These are phyloP conservation scores for Plemyria rubiginata DNA, from an alignment of 2,888 invertebrate genomes.

Conservation along the genomic window DNA sequence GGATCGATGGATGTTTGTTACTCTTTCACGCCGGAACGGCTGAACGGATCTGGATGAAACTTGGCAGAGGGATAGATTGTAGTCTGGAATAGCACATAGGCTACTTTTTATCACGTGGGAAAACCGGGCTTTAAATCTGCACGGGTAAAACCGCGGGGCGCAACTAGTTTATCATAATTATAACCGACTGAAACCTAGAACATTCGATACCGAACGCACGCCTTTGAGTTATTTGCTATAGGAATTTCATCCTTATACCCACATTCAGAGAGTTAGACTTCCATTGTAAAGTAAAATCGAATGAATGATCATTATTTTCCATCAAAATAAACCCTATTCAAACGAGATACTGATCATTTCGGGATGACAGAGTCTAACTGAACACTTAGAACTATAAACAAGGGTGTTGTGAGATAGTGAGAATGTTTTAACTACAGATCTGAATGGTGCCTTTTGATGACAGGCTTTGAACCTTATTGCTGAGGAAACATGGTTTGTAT, in stretches of 20 bases:
- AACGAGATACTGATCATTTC: slow-evolving; percentile 3
- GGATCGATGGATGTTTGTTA: too few relatives aligned
- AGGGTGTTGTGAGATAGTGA: slow-evolving; percentile 10
- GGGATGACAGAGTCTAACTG: slow-evolving; percentile 5
- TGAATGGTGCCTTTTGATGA: neutral
- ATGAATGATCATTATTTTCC: neutral
- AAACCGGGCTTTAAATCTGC: too few relatives aligned
- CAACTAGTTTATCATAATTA: slow-evolving; percentile 19
- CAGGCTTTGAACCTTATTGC: slow-evolving; percentile 1
- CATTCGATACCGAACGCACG: neutral
- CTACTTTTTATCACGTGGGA: too few relatives aligned
- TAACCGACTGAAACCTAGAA: neutral
- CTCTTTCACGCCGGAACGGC: too few relatives aligned
- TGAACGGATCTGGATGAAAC: too few relatives aligned
- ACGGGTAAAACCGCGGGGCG: too few relatives aligned
- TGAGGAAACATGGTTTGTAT: neutral
- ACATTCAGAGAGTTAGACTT: neutral
- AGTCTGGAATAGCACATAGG: too few relatives aligned
- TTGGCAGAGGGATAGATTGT: too few relatives aligned
- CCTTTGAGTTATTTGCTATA: neutral
- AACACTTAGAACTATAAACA: slow-evolving; percentile 2
- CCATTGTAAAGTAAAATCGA: neutral
- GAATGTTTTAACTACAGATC: slow-evolving; percentile 8
- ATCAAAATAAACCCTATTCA: neutral
- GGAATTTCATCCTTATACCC: neutral